phyloP scores from a whole-genome alignment of 1,140 invertebrate species.

The Subanguina moxae region DNA sequence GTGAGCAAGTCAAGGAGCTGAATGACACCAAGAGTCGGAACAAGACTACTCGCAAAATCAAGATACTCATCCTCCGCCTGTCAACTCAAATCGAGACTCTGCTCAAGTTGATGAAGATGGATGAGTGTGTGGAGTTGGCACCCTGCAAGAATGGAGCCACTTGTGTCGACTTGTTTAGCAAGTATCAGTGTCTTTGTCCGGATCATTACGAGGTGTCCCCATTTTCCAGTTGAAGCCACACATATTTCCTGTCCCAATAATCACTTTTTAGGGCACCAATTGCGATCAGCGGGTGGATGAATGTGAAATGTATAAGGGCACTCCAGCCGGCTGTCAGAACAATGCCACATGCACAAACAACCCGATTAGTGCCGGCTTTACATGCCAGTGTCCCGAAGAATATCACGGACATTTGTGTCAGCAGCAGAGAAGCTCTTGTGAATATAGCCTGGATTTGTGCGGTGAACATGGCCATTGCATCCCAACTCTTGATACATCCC shows the following conservation, averaged over 20 bases:
- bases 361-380: conserved; percentile 23
- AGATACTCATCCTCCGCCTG: conserved; percentile 29
- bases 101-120: conserved; percentile 36
- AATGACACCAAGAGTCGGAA: conserved; percentile 18
- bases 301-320: conserved; percentile 57
- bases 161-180: conserved; percentile 62
- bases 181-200: conserved; percentile 70
- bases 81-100: conserved; percentile 39
- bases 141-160: conserved; percentile 67
- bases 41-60: conserved; percentile 31
- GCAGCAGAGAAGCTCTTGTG: conserved; percentile 34
- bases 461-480: conserved; percentile 56
- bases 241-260: conserved; percentile 5
- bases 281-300: conserved; percentile 53
- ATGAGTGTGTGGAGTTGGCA: conserved; percentile 62
- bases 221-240: neutral
- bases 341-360: conserved; percentile 61
- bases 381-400: conserved; percentile 47
- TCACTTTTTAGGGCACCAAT: conserved; percentile 28
- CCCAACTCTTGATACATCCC: no score
- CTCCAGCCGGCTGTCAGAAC: conserved; percentile 60
- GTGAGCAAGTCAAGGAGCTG: conserved; percentile 7
- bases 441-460: conserved; percentile 38
- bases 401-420: conserved; percentile 54
- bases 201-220: conserved; percentile 69